A percentile compares a stretch with the other conserved stretches of the same genome.
phyloP scores from a whole-genome alignment of 92 coral and sea anemone genomes.

The Micromussa lordhowensis region DNA sequence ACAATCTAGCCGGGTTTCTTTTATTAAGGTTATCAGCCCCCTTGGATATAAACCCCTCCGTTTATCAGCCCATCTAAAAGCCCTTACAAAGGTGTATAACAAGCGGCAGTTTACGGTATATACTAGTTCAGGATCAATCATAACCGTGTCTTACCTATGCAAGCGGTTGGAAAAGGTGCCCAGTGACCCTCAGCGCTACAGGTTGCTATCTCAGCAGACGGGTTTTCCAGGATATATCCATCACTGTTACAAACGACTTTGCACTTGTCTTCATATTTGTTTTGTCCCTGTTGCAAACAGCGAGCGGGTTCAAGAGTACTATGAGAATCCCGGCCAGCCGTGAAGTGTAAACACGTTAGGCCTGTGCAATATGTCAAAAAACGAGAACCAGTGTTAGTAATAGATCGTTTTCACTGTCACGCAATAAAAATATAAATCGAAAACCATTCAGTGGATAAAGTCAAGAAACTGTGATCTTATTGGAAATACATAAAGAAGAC shows the following conservation, averaged over 20 bases:
- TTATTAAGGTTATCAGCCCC: too few species aligned
- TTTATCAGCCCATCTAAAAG: too few species aligned
- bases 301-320: not conserved
- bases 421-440: too few species aligned
- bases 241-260: slow-evolving; percentile 23
- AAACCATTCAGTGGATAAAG: too few species aligned
- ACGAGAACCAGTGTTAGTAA: not conserved
- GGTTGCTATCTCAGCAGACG: not conserved
- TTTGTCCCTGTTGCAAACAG: slow-evolving; percentile 7
- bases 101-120: too few species aligned
- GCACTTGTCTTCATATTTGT: slow-evolving; percentile 15
- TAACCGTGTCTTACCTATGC: slow-evolving; percentile 3
- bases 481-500: too few species aligned
- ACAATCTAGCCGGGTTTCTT: too few species aligned
- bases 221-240: not conserved
- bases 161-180: not conserved
- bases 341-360: not conserved
- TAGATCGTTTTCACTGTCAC: too few species aligned
- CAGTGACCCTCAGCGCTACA: not conserved
- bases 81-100: too few species aligned
- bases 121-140: too few species aligned
- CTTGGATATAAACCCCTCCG: too few species aligned
- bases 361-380: not conserved
- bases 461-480: too few species aligned
- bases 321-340: not conserved